Evolutionary conservation across 2,797 vertebrate genomes (phyloP).

Genomic region (Coregonus suidteri): DNA sequence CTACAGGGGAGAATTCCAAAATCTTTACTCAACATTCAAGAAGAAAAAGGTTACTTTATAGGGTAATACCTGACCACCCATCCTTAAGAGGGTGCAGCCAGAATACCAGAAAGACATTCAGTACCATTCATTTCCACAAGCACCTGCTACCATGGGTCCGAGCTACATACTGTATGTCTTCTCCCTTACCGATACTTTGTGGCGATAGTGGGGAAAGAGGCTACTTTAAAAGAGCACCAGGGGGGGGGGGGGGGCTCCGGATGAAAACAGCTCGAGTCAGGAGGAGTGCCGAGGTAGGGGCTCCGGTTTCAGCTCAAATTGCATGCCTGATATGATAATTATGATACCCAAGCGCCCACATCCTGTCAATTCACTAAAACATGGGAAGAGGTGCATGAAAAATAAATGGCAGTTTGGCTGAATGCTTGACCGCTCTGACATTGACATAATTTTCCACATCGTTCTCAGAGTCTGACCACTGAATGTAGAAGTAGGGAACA

Average conservation of each 20-base stretch:
- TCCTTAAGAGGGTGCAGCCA: not conserved
- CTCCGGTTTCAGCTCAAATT: constrained; percentile 69
- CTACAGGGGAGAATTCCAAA: constrained; percentile 65
- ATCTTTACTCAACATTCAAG: not conserved
- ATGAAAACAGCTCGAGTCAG: constrained; percentile 55
- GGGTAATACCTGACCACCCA: not conserved
- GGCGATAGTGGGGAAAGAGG: constrained; percentile 44
- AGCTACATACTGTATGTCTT: constrained; percentile 48
- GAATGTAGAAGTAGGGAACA: constrained; percentile 18
- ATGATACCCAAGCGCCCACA: constrained; percentile 72
- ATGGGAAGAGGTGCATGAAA: constrained; percentile 61
- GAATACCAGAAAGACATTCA: constrained; percentile 16
- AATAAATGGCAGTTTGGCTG: constrained; percentile 59
- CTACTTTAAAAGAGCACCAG: constrained; percentile 58
- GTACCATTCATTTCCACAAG: constrained; percentile 50
- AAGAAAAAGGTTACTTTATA: not conserved
- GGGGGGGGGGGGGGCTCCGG: constrained; percentile 54
- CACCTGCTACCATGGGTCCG: constrained; percentile 50
- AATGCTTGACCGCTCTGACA: constrained; percentile 62
- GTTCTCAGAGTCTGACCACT: constrained; percentile 15
- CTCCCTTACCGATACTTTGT: constrained; percentile 51
- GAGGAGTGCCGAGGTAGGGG: constrained; percentile 50
- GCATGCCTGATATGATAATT: constrained; percentile 75
- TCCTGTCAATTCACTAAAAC: constrained; percentile 65
- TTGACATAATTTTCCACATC: constrained; percentile 44